phyloP scores from a whole-genome alignment of 2,113 vertebrate genomes.

The Anser cygnoides region DNA sequence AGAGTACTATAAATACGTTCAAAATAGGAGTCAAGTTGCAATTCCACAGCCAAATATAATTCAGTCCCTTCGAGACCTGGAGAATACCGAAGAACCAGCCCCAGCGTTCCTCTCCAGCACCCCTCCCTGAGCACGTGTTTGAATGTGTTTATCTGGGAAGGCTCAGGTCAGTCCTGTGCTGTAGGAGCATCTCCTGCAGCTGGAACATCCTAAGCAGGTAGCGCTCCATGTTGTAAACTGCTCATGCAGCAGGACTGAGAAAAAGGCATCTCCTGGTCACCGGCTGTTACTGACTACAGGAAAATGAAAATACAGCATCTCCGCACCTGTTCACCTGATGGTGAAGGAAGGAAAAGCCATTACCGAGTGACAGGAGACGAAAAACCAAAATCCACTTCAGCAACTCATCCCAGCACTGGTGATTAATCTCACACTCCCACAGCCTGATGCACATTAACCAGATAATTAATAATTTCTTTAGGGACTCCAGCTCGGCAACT shows the following conservation, averaged over 20 bases:
- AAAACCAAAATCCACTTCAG: conserved; percentile 88
- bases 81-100: neutral
- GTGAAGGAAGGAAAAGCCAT: conserved; percentile 85
- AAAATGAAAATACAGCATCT: conserved; percentile 85
- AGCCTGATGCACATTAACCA: conserved; percentile 97
- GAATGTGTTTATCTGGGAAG: neutral
- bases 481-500: conserved; percentile 88
- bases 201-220: conserved; percentile 54
- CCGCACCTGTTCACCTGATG: conserved; percentile 85
- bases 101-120: neutral
- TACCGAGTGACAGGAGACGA: conserved; percentile 84
- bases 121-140: neutral
- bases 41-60: conserved; percentile 29
- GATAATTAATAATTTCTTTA: conserved; percentile 99
- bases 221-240: conserved; percentile 67
- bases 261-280: conserved; percentile 76
- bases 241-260: conserved; percentile 79
- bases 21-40: conserved; percentile 25
- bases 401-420: conserved; percentile 85
- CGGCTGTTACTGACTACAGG: conserved; percentile 80
- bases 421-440: conserved; percentile 95
- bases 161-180: conserved; percentile 30
- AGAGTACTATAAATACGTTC: neutral
- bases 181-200: conserved; percentile 59
- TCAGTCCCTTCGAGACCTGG: neutral